Conservation (phyloP, 1,140 invertebrate genomes). For the Geopemphigus sp. region DNA sequence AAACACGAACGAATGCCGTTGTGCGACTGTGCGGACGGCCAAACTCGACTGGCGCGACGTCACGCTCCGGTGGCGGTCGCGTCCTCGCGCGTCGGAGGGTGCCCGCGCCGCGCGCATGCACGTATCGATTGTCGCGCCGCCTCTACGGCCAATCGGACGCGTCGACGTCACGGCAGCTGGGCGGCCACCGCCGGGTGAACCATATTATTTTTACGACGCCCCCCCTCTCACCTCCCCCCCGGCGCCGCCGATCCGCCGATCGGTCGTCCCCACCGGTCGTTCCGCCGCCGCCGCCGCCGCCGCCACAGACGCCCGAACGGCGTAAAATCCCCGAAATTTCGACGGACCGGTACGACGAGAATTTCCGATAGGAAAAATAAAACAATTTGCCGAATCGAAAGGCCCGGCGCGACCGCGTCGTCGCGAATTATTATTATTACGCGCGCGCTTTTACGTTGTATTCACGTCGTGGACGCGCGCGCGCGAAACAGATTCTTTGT, state of each 20-base stretch:
- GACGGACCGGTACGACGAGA: too few species aligned
- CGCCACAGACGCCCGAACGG: not conserved
- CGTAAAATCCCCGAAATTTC: not conserved
- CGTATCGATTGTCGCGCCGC: slow-evolving; percentile 40
- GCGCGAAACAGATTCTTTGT: not conserved
- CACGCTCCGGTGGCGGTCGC: not conserved
- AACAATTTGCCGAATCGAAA: not conserved
- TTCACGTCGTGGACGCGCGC: not conserved
- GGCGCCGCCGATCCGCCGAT: not conserved
- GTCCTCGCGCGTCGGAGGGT: not conserved
- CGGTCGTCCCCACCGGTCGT: not conserved
- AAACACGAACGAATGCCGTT: not conserved
- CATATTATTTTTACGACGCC: not conserved
- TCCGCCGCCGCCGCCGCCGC: not conserved
- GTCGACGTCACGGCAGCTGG: slow-evolving; percentile 25
- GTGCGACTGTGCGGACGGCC: not conserved
- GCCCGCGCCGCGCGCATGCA: not conserved
- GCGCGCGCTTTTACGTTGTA: not conserved
- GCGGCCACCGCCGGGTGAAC: slow-evolving; percentile 14
- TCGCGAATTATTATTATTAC: not conserved
- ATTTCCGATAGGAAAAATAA: too few species aligned
- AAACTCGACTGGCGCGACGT: not conserved
- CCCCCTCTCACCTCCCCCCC: not conserved
- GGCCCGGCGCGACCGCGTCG: too few species aligned
- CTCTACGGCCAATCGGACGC: slow-evolving; percentile 25